Percentiles rank a stretch among this genome's conserved stretches.
phyloP scores from a whole-genome alignment of 2,113 vertebrate genomes.

The Mus spicilegus region DNA sequence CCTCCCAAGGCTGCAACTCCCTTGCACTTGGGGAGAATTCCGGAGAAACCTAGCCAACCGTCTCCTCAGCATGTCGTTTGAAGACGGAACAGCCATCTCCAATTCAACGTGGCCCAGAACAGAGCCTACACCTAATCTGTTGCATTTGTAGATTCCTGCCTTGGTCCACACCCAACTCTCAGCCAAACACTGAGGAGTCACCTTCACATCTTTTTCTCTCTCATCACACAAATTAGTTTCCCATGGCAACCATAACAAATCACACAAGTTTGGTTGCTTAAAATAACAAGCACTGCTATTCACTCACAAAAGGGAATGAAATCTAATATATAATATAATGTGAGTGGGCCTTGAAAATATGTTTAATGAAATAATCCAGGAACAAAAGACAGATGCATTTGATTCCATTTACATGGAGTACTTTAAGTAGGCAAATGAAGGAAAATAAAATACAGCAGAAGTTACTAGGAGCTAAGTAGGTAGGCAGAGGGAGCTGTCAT shows the following conservation, averaged over 20 bases:
- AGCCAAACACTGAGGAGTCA: neutral
- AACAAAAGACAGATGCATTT: neutral
- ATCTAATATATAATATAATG: neutral
- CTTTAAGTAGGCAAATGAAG: neutral
- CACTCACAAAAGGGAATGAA: neutral
- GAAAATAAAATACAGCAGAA: neutral
- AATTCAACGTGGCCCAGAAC: neutral
- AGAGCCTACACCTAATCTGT: neutral
- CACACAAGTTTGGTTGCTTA: neutral
- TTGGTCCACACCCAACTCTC: neutral
- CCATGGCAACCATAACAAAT: neutral
- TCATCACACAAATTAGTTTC: neutral
- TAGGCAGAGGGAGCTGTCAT: neutral
- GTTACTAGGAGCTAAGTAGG: neutral
- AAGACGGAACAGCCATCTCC: neutral
- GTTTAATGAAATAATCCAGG: neutral
- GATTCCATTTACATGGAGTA: neutral
- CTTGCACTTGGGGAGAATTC: neutral
- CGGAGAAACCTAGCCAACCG: neutral
- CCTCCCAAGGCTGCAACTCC: neutral
- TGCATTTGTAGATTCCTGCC: neutral
- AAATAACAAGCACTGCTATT: neutral
- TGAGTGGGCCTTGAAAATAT: neutral
- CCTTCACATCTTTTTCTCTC: neutral
- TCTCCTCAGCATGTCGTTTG: neutral